Evolutionary conservation across 2,113 vertebrate species (phyloP).

Genomic region (Sceloporus tristichus): DNA sequence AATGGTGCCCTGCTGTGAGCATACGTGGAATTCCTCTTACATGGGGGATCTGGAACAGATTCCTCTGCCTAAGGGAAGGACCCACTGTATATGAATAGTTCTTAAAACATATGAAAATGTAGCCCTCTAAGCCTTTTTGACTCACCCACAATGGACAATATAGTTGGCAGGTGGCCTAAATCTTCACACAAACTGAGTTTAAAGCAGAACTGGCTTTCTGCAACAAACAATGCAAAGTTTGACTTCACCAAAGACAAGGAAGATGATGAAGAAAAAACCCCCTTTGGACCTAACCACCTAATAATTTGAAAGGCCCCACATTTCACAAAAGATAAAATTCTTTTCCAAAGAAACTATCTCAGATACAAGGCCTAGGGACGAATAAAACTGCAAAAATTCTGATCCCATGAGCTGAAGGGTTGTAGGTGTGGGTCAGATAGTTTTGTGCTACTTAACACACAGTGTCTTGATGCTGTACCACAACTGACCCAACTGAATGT

Average conservation of each 20-base stretch:
- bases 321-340: constrained; percentile 15
- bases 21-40: too few species aligned
- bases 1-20: too few species aligned
- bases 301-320: constrained; percentile 25
- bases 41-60: too few species aligned
- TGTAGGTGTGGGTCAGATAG: not conserved
- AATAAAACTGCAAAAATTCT: not conserved
- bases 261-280: constrained; percentile 1
- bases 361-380: not conserved
- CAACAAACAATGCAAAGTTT: constrained; percentile 35
- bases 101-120: not conserved
- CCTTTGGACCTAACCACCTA: constrained; percentile 9
- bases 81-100: not conserved
- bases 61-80: too few species aligned
- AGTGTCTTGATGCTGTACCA: too few species aligned
- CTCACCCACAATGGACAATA: constrained; percentile 18
- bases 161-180: constrained; percentile 38
- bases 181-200: constrained; percentile 50
- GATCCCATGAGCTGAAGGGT: not conserved
- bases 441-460: not conserved
- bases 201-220: constrained; percentile 50
- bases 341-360: not conserved
- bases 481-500: too few species aligned
- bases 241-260: constrained; percentile 26
- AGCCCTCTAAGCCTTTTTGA: constrained; percentile 26